phyloP scores from a whole-genome alignment of 2,888 invertebrate genomes.

The Neria commutata region DNA sequence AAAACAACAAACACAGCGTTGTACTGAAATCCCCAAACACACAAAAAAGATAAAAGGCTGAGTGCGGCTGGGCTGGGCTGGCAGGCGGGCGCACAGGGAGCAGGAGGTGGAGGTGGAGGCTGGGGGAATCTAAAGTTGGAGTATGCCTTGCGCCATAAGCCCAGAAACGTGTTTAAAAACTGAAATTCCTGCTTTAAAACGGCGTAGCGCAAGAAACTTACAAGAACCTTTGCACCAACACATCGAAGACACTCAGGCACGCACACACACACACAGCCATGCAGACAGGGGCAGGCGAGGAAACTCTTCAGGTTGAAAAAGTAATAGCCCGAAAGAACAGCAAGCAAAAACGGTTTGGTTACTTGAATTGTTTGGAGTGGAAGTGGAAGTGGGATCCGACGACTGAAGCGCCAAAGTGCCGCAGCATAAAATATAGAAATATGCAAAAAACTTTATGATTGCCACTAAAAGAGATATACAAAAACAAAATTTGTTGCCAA shows the following conservation, averaged over 20 bases:
- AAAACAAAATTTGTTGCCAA: background rate
- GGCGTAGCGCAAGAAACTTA: slow-evolving; percentile 19
- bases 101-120: too few relatives aligned
- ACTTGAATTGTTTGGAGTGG: background rate
- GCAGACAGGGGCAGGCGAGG: background rate
- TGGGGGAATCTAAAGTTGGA: too few relatives aligned
- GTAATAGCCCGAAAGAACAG: background rate
- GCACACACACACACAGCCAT: background rate
- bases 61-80: too few relatives aligned
- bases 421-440: too few relatives aligned
- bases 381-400: too few relatives aligned
- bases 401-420: too few relatives aligned
- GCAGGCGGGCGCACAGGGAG: too few relatives aligned
- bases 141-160: slow-evolving; percentile 34
- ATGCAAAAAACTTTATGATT: background rate
- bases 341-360: background rate
- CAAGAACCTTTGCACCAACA: too few relatives aligned
- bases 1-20: background rate
- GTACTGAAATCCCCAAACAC: too few relatives aligned
- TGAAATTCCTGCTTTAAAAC: slow-evolving; percentile 50
- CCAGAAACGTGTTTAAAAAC: slow-evolving; percentile 51
- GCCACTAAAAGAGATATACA: too few relatives aligned
- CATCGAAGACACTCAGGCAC: slow-evolving; percentile 21
- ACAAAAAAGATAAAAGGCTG: too few relatives aligned
- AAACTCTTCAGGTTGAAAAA: background rate